phyloP scores from a whole-genome alignment of 2,888 invertebrate species.

The Ligdia adustata region DNA sequence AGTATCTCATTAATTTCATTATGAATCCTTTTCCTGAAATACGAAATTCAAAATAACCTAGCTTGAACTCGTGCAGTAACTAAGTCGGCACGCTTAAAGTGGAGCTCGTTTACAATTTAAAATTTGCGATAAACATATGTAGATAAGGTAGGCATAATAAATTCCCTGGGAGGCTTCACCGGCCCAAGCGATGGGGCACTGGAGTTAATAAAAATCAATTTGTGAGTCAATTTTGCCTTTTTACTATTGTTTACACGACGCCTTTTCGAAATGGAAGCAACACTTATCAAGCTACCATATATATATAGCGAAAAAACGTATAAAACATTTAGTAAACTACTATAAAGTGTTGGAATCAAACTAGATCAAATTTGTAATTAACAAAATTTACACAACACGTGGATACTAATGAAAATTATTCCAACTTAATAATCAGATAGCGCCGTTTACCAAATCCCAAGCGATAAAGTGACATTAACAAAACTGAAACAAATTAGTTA shows the following conservation, averaged over 20 bases:
- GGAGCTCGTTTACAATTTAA: slow-evolving; percentile 77
- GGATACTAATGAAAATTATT: too few relatives aligned
- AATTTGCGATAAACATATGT: slow-evolving; percentile 77
- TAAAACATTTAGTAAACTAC: too few relatives aligned
- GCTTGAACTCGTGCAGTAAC: slow-evolving; percentile 54
- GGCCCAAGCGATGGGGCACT: slow-evolving; percentile 43
- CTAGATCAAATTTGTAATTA: too few relatives aligned
- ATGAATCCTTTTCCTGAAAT: slow-evolving; percentile 7
- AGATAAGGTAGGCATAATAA: slow-evolving; percentile 72
- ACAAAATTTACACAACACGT: too few relatives aligned
- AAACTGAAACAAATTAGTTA: slow-evolving; percentile 22
- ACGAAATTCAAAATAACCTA: slow-evolving; percentile 40
- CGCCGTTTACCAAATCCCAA: slow-evolving; percentile 1
- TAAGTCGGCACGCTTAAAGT: slow-evolving; percentile 60
- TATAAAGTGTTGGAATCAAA: too few relatives aligned
- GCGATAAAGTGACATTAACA: slow-evolving; percentile 10
- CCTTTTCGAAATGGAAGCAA: slow-evolving; percentile 21
- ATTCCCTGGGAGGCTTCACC: slow-evolving; percentile 58
- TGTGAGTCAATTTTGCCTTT: slow-evolving; percentile 57
- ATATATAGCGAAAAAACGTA: too few relatives aligned
- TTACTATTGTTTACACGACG: slow-evolving; percentile 22
- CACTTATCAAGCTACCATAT: slow-evolving; percentile 14
- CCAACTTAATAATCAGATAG: slow-evolving; percentile 1
- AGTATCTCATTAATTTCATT: slow-evolving; percentile 12
- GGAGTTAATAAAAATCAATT: slow-evolving; percentile 67